phyloP scores from a whole-genome alignment of 2,797 vertebrate genomes.

The Erpetoichthys calabaricus region DNA sequence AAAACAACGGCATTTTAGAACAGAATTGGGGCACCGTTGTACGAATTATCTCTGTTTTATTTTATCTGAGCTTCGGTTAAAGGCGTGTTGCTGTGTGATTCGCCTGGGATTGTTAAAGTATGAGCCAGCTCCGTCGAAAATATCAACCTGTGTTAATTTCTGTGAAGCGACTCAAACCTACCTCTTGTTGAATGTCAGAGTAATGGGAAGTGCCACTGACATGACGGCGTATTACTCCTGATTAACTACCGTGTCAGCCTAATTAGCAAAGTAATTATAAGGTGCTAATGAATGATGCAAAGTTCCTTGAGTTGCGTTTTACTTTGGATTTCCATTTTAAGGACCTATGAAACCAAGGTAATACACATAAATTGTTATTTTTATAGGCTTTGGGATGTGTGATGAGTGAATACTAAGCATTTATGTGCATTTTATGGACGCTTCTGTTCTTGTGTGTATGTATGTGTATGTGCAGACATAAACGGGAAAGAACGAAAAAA shows the following conservation, averaged over 20 bases:
- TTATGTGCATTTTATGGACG: no score
- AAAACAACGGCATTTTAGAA: no score
- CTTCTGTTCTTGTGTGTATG: no score
- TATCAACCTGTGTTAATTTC: slow-evolving; percentile 28
- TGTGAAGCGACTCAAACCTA: slow-evolving; percentile 33
- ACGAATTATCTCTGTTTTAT: no score
- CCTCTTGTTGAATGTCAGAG: slow-evolving; percentile 48
- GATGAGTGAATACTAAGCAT: no score
- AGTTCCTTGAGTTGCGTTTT: slow-evolving; percentile 54
- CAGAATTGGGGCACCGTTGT: no score
- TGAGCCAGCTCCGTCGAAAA: slow-evolving; percentile 19
- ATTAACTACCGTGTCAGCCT: slow-evolving; percentile 71
- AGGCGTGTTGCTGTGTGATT: slow-evolving; percentile 13
- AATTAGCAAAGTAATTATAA: slow-evolving; percentile 86
- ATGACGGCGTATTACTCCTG: slow-evolving; percentile 53
- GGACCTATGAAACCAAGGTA: slow-evolving; percentile 27
- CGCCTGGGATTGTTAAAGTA: slow-evolving; percentile 18
- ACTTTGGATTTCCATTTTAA: slow-evolving; percentile 44
- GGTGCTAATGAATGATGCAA: slow-evolving; percentile 74
- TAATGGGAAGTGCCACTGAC: slow-evolving; percentile 50
- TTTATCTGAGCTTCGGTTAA: no score
- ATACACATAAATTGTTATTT: slow-evolving; percentile 13
- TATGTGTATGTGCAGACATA: no score
- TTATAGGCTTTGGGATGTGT: slow-evolving; percentile 13
- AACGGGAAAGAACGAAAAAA: no score